Percentiles rank a stretch among this genome's conserved stretches.
Conservation (phyloP, 1,140 invertebrate genomes). For the Leptonema lineaticorne region DNA sequence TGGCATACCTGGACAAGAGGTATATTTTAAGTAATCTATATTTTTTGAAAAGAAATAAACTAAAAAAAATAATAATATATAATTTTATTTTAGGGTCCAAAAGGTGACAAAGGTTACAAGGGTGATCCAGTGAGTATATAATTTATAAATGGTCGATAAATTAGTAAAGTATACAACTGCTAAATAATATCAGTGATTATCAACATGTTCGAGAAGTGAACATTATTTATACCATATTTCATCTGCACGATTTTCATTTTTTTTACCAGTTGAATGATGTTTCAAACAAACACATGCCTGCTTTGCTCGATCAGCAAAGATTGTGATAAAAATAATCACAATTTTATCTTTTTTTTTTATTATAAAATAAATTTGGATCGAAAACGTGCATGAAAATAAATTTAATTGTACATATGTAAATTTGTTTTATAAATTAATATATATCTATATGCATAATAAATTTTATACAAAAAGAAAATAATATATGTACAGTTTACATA, state of each 20-base stretch:
- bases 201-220: neutral
- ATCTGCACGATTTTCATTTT: slow-evolving; percentile 17
- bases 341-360: too few relatives aligned
- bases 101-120: slow-evolving; percentile 84
- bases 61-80: slow-evolving; percentile 5
- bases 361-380: too few relatives aligned
- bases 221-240: slow-evolving; percentile 17
- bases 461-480: too few relatives aligned
- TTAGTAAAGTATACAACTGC: neutral
- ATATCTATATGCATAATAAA: too few relatives aligned
- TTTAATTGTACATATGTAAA: too few relatives aligned
- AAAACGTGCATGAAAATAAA: too few relatives aligned
- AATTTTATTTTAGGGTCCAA: slow-evolving; percentile 70
- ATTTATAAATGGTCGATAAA: neutral
- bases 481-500: too few relatives aligned
- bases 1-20: slow-evolving; percentile 88
- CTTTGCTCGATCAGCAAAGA: neutral
- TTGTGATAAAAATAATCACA: too few relatives aligned
- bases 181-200: slow-evolving; percentile 1
- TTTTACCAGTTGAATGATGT: neutral
- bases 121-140: slow-evolving; percentile 78
- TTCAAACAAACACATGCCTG: neutral
- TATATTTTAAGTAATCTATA: slow-evolving; percentile 44
- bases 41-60: neutral
- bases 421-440: too few relatives aligned